These are phyloP conservation scores for Patella caerulea DNA, from an alignment of 2,888 invertebrate genomes.

Conservation along the genomic window DNA sequence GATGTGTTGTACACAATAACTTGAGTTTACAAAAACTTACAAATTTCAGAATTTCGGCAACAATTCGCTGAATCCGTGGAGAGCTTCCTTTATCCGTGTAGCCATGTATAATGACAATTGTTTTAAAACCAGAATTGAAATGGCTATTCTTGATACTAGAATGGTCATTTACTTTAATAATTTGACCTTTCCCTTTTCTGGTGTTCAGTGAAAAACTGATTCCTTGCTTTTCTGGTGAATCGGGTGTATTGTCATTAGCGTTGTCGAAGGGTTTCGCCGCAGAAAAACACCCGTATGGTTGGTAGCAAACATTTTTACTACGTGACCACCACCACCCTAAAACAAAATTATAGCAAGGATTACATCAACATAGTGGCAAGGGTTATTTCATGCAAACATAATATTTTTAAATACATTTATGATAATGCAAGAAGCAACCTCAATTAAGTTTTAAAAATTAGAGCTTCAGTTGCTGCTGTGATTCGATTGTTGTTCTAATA, in stretches of 20 bases:
- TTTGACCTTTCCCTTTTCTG: not conserved
- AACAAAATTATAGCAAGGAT: too few relatives aligned
- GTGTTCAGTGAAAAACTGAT: slow-evolving; percentile 18
- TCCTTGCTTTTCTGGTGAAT: slow-evolving; percentile 9
- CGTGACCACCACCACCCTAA: not conserved
- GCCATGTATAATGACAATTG: slow-evolving; percentile 15
- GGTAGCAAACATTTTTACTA: not conserved
- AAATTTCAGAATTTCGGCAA: slow-evolving; percentile 10
- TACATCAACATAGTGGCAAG: too few relatives aligned
- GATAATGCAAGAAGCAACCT: too few relatives aligned
- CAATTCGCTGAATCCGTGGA: not conserved
- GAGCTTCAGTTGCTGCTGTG: too few relatives aligned
- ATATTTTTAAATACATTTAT: too few relatives aligned
- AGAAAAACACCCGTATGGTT: slow-evolving; percentile 14
- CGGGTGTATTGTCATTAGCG: slow-evolving; percentile 6
- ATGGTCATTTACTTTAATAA: not conserved
- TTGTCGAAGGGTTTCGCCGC: slow-evolving; percentile 12
- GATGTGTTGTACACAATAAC: too few relatives aligned
- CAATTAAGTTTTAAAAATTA: too few relatives aligned
- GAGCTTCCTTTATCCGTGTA: slow-evolving; percentile 17
- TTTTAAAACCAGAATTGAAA: slow-evolving; percentile 4
- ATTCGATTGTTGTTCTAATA: too few relatives aligned
- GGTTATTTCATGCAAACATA: too few relatives aligned
- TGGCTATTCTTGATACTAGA: not conserved
- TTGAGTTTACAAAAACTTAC: not conserved